Evolutionary conservation across 2,888 invertebrate genomes (phyloP).

Genomic region (Parthenolecanium corni): DNA sequence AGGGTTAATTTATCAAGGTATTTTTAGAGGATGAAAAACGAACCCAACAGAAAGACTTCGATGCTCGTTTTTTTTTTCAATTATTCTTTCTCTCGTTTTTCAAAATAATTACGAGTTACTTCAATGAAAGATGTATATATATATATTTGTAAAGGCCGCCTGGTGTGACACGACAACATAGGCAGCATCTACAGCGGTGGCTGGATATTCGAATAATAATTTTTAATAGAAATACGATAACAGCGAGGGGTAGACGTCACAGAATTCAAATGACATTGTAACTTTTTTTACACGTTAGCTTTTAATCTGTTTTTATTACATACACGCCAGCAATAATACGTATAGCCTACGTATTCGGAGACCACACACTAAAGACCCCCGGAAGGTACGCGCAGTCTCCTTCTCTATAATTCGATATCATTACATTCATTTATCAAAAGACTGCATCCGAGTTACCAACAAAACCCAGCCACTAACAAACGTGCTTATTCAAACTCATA

Average conservation of each 20-base stretch:
- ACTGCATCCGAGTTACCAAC: slow-evolving; percentile 9
- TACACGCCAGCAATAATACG: no score
- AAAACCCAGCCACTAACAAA: not conserved
- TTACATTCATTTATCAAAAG: slow-evolving; percentile 27
- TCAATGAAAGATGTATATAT: no score
- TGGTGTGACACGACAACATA: no score
- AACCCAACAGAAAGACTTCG: no score
- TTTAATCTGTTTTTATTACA: no score
- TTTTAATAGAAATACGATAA: slow-evolving; percentile 7
- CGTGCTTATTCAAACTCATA: slow-evolving; percentile 9
- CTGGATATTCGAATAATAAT: not conserved
- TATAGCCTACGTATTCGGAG: not conserved
- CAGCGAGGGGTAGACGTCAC: slow-evolving; percentile 19
- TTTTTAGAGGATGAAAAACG: no score
- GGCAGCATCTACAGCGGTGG: no score
- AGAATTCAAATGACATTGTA: slow-evolving; percentile 25
- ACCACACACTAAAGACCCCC: slow-evolving; percentile 23
- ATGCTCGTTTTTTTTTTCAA: no score
- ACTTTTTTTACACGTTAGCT: not conserved
- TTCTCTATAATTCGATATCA: slow-evolving; percentile 19
- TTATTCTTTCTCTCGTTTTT: no score
- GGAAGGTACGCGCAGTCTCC: slow-evolving; percentile 7
- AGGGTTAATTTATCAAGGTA: no score
- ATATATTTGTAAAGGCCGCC: no score
- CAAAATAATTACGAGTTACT: no score